Evolutionary conservation across 2,888 invertebrate genomes (phyloP).

Genomic region (Tinea trinotella): DNA sequence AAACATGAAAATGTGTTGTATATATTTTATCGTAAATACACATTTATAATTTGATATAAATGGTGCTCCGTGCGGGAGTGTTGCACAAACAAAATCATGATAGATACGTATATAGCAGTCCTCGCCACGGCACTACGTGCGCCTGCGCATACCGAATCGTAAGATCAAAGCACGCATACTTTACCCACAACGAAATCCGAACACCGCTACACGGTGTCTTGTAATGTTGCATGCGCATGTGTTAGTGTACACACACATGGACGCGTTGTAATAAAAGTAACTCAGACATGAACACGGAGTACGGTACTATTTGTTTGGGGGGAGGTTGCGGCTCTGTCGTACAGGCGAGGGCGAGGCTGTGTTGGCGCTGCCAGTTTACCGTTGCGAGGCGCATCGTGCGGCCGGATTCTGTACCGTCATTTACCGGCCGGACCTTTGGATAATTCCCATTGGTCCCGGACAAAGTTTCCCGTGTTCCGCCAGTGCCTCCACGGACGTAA

Average conservation of each 20-base stretch:
- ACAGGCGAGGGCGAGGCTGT: conserved; percentile 62
- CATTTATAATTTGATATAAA: conserved; percentile 13
- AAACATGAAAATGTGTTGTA: conserved; percentile 6
- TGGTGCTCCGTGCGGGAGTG: conserved; percentile 11
- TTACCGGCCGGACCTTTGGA: conserved; percentile 40
- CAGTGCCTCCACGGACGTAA: not conserved
- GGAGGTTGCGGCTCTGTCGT: conserved; percentile 40
- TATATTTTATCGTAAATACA: conserved; percentile 9
- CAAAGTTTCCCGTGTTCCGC: conserved; percentile 37
- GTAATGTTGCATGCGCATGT: conserved; percentile 25
- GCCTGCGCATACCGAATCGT: conserved; percentile 70
- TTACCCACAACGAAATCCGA: conserved; percentile 39
- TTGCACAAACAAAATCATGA: conserved; percentile 11
- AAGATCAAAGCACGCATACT: conserved; percentile 72
- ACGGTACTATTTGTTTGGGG: conserved; percentile 72
- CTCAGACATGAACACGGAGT: conserved; percentile 63
- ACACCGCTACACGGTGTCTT: conserved; percentile 14
- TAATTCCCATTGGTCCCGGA: conserved; percentile 35
- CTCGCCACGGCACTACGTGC: conserved; percentile 31
- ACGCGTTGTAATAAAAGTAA: conserved; percentile 55
- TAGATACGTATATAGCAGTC: conserved; percentile 15
- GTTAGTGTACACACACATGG: conserved; percentile 28
- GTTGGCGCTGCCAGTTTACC: conserved; percentile 68
- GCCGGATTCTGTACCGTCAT: conserved; percentile 38
- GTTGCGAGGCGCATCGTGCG: conserved; percentile 72